Evolutionary conservation across 2,888 invertebrate genomes (phyloP).

Genomic region (Sphecodes monilicornis): DNA sequence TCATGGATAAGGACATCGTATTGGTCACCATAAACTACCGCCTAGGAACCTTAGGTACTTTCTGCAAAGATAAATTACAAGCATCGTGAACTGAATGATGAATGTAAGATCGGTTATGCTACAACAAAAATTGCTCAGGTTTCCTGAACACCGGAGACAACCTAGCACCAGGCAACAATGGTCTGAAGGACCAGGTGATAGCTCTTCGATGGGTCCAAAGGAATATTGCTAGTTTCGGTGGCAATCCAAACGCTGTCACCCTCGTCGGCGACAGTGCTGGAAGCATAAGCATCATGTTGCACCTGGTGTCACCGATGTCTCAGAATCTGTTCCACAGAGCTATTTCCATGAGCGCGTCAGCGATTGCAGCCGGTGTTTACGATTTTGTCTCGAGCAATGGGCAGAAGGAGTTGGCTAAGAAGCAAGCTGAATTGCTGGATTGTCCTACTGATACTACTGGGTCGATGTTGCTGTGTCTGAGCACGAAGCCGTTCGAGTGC

Average conservation of each 20-base stretch:
- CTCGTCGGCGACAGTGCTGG: slow-evolving; percentile 87
- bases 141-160: slow-evolving; percentile 89
- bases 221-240: slow-evolving; percentile 89
- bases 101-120: no score
- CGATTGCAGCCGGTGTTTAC: slow-evolving; percentile 85
- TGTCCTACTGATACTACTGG: slow-evolving; percentile 86
- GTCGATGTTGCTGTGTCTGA: slow-evolving; percentile 87
- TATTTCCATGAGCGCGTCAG: slow-evolving; percentile 89
- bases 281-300: slow-evolving; percentile 83
- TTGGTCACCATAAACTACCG: slow-evolving; percentile 81
- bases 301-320: slow-evolving; percentile 87
- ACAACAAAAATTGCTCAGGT: slow-evolving; percentile 84
- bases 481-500: slow-evolving; percentile 79
- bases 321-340: slow-evolving; percentile 89
- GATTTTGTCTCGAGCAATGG: slow-evolving; percentile 80
- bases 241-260: slow-evolving; percentile 88
- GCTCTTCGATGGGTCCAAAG: slow-evolving; percentile 88
- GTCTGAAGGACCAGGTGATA: slow-evolving; percentile 89
- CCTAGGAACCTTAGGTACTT: slow-evolving; percentile 77
- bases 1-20: slow-evolving; percentile 79
- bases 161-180: slow-evolving; percentile 89
- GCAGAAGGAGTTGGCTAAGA: slow-evolving; percentile 87
- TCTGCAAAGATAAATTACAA: background rate
- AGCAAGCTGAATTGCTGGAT: slow-evolving; percentile 87
- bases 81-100: no score